Evolutionary conservation across 2,888 invertebrate genomes (phyloP).

Genomic region (Parapristionchus giblindavisi): DNA sequence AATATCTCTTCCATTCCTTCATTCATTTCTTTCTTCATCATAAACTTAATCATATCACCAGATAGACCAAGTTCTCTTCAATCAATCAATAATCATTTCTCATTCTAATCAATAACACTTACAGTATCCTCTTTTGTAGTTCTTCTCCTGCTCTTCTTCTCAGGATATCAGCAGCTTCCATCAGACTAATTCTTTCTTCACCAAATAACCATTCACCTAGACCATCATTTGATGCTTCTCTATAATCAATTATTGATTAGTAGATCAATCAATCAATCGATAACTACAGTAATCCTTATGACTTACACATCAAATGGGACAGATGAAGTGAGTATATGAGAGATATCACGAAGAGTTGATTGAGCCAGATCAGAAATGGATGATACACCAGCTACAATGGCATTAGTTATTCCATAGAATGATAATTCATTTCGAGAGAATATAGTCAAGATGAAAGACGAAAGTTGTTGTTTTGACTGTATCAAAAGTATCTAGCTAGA

Average conservation of each 20-base stretch:
- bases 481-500: too few species aligned
- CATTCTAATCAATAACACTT: not conserved
- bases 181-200: constrained; percentile 44
- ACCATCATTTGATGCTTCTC: constrained; percentile 31
- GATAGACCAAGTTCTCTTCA: constrained; percentile 4
- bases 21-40: constrained; percentile 10
- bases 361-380: constrained; percentile 47
- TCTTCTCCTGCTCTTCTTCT: constrained; percentile 43
- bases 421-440: too few species aligned
- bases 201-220: constrained; percentile 56
- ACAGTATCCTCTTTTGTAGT: not conserved
- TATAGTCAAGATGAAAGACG: not conserved
- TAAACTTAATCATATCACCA: constrained; percentile 17
- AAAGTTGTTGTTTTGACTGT: too few species aligned
- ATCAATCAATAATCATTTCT: not conserved
- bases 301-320: constrained; percentile 54
- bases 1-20: constrained; percentile 1
- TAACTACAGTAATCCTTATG: not conserved
- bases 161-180: constrained; percentile 45
- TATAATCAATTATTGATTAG: not conserved
- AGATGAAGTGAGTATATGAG: constrained; percentile 45
- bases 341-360: constrained; percentile 44
- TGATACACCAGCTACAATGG: constrained; percentile 19
- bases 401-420: too few species aligned
- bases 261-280: not conserved